Percentiles rank a stretch among this genome's conserved stretches.
phyloP scores from a whole-genome alignment of 2,888 invertebrate species.

The Dryobotodes eremita region DNA sequence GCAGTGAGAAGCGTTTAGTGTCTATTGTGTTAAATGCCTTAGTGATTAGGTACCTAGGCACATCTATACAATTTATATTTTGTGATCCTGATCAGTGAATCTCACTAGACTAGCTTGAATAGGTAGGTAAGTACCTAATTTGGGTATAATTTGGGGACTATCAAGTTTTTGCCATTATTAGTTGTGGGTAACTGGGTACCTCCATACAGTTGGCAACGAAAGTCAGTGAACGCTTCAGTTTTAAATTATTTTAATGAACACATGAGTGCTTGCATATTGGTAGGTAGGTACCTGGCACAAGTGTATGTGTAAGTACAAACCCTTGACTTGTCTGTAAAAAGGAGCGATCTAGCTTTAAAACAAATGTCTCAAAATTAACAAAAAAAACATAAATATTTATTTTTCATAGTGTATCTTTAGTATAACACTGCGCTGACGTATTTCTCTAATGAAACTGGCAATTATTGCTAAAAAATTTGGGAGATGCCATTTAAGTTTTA shows the following conservation, averaged over 20 bases:
- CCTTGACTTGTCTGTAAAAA: not conserved
- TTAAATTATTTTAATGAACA: not conserved
- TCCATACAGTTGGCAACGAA: not conserved
- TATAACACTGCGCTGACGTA: not conserved
- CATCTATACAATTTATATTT: not conserved
- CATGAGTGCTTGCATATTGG: not conserved
- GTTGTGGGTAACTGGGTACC: not conserved
- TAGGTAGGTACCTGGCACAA: not conserved
- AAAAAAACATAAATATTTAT: not conserved
- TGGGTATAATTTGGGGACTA: not conserved
- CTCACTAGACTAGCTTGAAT: not conserved
- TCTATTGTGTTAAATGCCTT: slow-evolving; percentile 52
- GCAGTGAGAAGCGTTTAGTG: slow-evolving; percentile 37
- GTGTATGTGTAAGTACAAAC: not conserved
- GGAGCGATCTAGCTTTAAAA: not conserved
- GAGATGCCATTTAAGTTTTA: not conserved
- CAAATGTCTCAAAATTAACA: not conserved
- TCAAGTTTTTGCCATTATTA: not conserved
- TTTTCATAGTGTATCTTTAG: not conserved
- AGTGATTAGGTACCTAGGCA: not conserved
- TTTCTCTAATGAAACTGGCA: not conserved
- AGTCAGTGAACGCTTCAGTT: not conserved
- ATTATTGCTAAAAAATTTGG: not conserved
- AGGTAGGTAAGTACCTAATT: not conserved
- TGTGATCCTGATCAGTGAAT: slow-evolving; percentile 12